Conservation (phyloP, 2,888 invertebrate genomes). For the Drosophila neotestacea region DNA sequence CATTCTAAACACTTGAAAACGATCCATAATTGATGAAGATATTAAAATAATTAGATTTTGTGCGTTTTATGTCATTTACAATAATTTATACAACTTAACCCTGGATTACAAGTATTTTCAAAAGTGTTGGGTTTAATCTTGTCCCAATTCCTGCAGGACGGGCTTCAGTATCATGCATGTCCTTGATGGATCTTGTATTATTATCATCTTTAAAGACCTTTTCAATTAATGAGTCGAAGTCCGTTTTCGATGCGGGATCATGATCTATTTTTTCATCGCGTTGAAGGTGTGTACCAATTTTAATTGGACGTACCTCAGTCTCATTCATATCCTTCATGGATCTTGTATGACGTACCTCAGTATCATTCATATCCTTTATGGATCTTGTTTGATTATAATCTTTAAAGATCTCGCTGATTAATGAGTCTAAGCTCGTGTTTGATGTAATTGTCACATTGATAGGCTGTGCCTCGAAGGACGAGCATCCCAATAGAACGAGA, state of each 20-base stretch:
- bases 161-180: not conserved
- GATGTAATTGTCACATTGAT: not conserved
- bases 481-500: slow-evolving; percentile 14
- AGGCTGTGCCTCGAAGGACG: not conserved
- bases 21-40: no score
- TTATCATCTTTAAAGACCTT: no score
- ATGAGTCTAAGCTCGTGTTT: not conserved
- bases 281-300: slow-evolving; percentile 7
- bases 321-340: not conserved
- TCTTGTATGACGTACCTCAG: not conserved
- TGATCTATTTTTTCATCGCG: no score
- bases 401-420: not conserved
- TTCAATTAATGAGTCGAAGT: no score
- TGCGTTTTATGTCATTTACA: not conserved
- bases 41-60: slow-evolving; percentile 3
- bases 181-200: not conserved
- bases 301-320: slow-evolving; percentile 8
- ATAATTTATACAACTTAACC: slow-evolving; percentile 20
- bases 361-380: no score
- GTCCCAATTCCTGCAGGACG: slow-evolving; percentile 22
- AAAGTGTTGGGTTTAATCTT: slow-evolving; percentile 33
- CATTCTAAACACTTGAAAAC: no score
- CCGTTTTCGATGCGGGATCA: no score
- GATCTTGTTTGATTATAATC: not conserved
- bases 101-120: slow-evolving; percentile 28